Evolutionary conservation across 2,888 invertebrate species (phyloP).

Genomic region (Apamea crenata): DNA sequence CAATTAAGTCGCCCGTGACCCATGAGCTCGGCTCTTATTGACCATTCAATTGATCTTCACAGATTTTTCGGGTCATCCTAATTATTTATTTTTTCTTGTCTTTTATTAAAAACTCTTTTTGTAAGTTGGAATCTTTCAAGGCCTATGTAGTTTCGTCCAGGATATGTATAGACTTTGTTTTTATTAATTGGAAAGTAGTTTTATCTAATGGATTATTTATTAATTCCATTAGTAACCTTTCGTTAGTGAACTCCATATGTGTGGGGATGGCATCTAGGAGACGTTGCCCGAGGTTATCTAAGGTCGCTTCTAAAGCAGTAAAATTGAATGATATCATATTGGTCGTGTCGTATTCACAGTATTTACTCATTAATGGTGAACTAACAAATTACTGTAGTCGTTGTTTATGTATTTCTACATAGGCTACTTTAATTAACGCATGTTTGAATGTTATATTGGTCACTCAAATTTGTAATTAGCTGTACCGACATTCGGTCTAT

Average conservation of each 20-base stretch:
- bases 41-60: constrained; percentile 85
- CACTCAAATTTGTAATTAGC: constrained; percentile 9
- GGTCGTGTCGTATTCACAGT: constrained; percentile 85
- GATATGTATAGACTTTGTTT: constrained; percentile 1
- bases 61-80: constrained; percentile 78
- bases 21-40: constrained; percentile 83
- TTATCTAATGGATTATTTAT: constrained; percentile 57
- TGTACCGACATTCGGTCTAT: constrained; percentile 5
- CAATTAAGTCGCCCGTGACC: constrained; percentile 87
- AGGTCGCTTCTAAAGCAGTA: constrained; percentile 89
- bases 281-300: constrained; percentile 87
- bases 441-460: constrained; percentile 25
- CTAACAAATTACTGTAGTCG: constrained; percentile 82
- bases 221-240: constrained; percentile 68
- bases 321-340: constrained; percentile 89
- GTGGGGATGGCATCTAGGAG: constrained; percentile 83
- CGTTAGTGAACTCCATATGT: constrained; percentile 72
- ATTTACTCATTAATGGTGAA: constrained; percentile 87
- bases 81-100: constrained; percentile 66
- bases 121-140: constrained; percentile 12
- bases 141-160: constrained; percentile 2
- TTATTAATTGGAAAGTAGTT: constrained; percentile 54
- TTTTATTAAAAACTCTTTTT: constrained; percentile 52
- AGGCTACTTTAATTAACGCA: constrained; percentile 46
- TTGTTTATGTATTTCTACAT: constrained; percentile 75